Evolutionary conservation across 2,113 vertebrate genomes (phyloP).

Genomic region (Lepisosteus oculatus): DNA sequence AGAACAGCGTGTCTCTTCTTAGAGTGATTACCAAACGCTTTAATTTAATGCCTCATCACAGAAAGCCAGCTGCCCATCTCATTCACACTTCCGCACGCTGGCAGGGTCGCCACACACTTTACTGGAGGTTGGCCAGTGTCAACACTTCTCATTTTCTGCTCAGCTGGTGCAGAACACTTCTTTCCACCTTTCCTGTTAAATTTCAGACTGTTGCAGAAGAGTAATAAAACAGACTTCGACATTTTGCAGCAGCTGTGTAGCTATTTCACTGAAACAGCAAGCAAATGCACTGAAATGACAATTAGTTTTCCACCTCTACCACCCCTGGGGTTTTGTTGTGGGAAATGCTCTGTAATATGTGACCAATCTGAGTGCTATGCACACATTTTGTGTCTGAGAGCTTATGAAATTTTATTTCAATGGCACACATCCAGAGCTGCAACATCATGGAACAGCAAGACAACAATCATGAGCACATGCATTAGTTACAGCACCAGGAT

Average conservation of each 20-base stretch:
- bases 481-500: too few relatives aligned
- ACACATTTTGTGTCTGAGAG: too few relatives aligned
- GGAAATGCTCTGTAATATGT: too few relatives aligned
- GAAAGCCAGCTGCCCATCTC: neutral
- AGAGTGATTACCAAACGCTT: constrained; percentile 3
- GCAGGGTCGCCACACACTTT: neutral
- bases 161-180: neutral
- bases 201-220: too few relatives aligned
- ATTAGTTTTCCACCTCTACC: too few relatives aligned
- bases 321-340: too few relatives aligned
- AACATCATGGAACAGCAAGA: too few relatives aligned
- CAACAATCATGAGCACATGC: too few relatives aligned
- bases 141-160: constrained; percentile 5
- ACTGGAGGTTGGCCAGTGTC: neutral
- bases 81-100: neutral
- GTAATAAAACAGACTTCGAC: neutral
- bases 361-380: too few relatives aligned
- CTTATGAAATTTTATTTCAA: too few relatives aligned
- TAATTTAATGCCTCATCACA: neutral
- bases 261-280: neutral
- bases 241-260: neutral
- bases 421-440: too few relatives aligned
- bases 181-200: neutral
- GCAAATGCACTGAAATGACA: neutral
- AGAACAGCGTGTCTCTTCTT: neutral